phyloP scores from a whole-genome alignment of 2,113 vertebrate genomes.

The Azemiops feae region DNA sequence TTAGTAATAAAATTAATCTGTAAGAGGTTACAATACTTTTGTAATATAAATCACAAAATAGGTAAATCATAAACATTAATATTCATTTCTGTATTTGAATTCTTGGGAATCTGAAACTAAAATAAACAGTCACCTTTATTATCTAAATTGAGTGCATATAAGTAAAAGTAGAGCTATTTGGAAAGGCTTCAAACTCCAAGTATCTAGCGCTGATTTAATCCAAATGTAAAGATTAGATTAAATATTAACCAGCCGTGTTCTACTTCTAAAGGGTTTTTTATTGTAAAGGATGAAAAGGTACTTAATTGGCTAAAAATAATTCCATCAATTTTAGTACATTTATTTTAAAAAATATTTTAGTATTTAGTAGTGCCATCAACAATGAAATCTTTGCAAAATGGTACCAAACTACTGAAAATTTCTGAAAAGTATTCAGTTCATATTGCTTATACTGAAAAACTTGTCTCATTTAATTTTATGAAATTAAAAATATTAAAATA shows the following conservation, averaged over 20 bases:
- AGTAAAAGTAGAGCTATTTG: constrained; percentile 9
- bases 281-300: background rate
- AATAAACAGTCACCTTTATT: background rate
- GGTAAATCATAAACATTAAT: background rate
- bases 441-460: background rate
- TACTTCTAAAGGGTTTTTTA: background rate
- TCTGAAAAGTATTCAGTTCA: background rate
- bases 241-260: background rate
- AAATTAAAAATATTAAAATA: background rate
- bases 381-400: background rate
- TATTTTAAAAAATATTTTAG: background rate
- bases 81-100: background rate
- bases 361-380: background rate
- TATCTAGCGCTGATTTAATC: background rate
- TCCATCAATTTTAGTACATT: background rate
- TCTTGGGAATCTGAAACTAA: background rate
- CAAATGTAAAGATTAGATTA: background rate
- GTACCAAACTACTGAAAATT: background rate
- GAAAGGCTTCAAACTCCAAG: constrained; percentile 5
- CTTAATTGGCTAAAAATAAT: background rate
- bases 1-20: background rate
- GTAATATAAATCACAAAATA: background rate
- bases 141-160: background rate
- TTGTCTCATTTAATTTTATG: background rate
- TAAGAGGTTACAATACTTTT: background rate